Evolutionary conservation across 1,140 invertebrate species (phyloP), one percentile per base, ranked within the genome.

Genomic region (Bactericera cockerelli): DNA sequence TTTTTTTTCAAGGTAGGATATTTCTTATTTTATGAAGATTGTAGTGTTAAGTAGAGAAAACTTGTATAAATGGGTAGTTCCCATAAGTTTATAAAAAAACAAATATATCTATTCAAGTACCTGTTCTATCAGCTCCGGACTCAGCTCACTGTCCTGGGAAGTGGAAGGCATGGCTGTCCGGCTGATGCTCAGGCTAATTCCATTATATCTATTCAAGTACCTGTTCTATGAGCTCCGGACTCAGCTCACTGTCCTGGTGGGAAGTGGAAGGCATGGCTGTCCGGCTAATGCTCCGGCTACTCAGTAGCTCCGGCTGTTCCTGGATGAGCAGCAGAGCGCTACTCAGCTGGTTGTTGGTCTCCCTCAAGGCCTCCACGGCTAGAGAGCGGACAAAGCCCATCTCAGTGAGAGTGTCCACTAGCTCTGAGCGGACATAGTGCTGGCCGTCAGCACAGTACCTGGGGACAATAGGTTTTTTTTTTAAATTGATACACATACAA

Each of bases 341-440:
- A 1, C 75, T 74, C 2, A 84, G 73, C 67, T 82, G 74, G 71
- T 87, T 87, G 64, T 87, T 81, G 14, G 76, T 70, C 61, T 77
- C 75, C 61, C 76, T 72, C 19, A 88, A 68, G 1, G 84, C 84
- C 10, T 71, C 62, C 0, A 73, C 66, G 1, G 81, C 77, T 11
- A 77, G 67, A 4, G 74, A 70, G 2, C 73, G 72, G 10, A 74
- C 64, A 71, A 75, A 87, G 0, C 85, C 84, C 85, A 87, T 86
- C 28, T 74, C 74, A 25, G 76, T 70, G 22, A 86, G 62, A 54
- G 75, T 76, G 62, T 78, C 74, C 26, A 80, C 73, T 55, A 74
- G 72, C 19, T 72, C 67, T 13, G 75, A 70, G 64, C 78, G 75
- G 1, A 81, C 73, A 62, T 76, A 76, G 59, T 75, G 72, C 56